Evolutionary conservation across 2,113 vertebrate species (phyloP), one percentile per base, ranked within the genome.

Genomic region (Sigmodon hispidus): DNA sequence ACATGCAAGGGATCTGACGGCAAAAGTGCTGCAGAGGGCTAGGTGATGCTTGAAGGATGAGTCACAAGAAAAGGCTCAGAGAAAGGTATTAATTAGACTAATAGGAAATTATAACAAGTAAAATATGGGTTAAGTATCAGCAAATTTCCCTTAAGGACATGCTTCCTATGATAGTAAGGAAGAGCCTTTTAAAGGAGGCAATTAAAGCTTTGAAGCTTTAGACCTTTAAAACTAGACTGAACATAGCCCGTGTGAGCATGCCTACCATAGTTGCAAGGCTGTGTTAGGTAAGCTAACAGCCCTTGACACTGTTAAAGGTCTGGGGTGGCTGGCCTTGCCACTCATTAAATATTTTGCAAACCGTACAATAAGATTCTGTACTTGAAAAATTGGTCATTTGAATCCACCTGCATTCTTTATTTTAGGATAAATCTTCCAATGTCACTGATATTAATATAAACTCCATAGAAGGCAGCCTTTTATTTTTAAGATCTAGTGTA

Each of bases 101-200:
- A 98, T 98, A 96, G 96, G 97, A 98, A 97, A 98, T 97, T 96
- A 96, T 96, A 98, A 98, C 96, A 95, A 93, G 96, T 95, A 97
- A 98, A 98, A 98, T 97, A 96, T 96, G 94, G 96, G 97, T 96
- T 98, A 97, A 98, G 96, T 97, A 86, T 97, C 90, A 94, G 93
- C 90, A 84, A 93, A 96, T 97, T 98, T 97, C 88, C 97, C 97
- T 97, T 97, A 92, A 96, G 97, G 97, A 96, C 95, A 97, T 97
- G 95, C 76, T 97, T 97, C 94, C 92, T 97, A 92, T 88, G 88
- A 95, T 93, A 95, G 94, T 73, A 96, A 88, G 93, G 81, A 95
- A 93, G 67, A 95, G 70, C 90, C 86, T 97, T 96, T 91, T 96
- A 89, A 96, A 96, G 92, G 73, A 97, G 95, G 93, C 96, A 92